Conservation (phyloP, 1,140 invertebrate species). For the Agrilus planipennis region DNA sequence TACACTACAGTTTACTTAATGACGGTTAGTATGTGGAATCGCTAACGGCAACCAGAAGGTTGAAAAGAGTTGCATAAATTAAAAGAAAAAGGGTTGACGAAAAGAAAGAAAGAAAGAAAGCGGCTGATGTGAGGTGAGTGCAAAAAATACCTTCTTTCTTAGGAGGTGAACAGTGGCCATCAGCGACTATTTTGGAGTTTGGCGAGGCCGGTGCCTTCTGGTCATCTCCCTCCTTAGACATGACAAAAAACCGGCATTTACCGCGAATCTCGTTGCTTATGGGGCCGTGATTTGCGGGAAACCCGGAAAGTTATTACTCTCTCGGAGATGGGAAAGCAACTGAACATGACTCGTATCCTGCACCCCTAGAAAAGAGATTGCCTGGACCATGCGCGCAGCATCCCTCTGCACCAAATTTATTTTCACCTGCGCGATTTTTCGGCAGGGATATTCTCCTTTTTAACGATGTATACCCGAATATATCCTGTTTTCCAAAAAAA, state of each 20-base stretch:
- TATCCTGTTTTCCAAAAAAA: too few species aligned
- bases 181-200: slow-evolving; percentile 21
- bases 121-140: too few species aligned
- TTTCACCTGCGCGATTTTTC: too few species aligned
- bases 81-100: not conserved
- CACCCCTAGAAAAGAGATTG: slow-evolving; percentile 9
- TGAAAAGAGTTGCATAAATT: not conserved
- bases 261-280: slow-evolving; percentile 12
- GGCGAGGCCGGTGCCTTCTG: slow-evolving; percentile 24
- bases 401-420: too few species aligned
- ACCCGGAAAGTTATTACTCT: slow-evolving; percentile 1
- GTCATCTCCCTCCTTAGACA: slow-evolving; percentile 26
- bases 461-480: too few species aligned
- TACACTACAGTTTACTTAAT: too few species aligned
- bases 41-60: too few species aligned
- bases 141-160: slow-evolving; percentile 20
- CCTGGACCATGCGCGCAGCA: slow-evolving; percentile 10
- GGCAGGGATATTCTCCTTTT: too few species aligned
- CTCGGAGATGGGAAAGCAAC: slow-evolving; percentile 7
- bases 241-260: slow-evolving; percentile 16
- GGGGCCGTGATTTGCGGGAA: slow-evolving; percentile 1
- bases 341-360: slow-evolving; percentile 7
- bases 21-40: too few species aligned
- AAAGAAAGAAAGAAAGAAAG: not conserved
- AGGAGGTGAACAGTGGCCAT: slow-evolving; percentile 26